Base-by-base conservation (phyloP, 64 coral and sea anemone genomes). In the Montipora cactus region DNA sequence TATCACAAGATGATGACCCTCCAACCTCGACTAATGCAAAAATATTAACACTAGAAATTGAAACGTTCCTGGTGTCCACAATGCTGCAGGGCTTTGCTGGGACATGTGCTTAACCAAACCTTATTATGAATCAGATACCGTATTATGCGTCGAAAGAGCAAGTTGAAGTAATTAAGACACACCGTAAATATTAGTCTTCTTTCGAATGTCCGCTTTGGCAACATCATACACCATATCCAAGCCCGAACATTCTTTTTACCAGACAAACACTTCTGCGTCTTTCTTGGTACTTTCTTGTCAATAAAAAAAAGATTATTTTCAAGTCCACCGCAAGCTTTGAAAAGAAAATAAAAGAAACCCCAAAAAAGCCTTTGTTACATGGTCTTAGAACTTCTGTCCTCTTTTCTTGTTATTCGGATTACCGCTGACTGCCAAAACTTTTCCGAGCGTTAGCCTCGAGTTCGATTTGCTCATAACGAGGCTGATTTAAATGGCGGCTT, bases 361-460 rank as follows among this genome's bases (percentile, higher is more conserved):
- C 87, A 61, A 74, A 52, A 73, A 66, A 46, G 53, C 67, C 49
- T 73, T 89, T 84, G 25, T 69, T 71, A n/a, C 37, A 37, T 37
- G 37, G 37, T 83, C 71, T 22, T 25, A 91, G 74, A 47, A 84
- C 73, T 52, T 47, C 28, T 92, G 50, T 90, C 83, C 48, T 79
- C 76, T 95, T 79, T 75, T 57, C 6, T 78, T 89, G 77, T 83
- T 67, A 78, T 64, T 79, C 13, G 61, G 61, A 12, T 10, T 47
- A 78, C 96, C 84, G 96, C 96, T 98, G 93, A 79, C 18, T 22
- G 11, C 8, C 4, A 51, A 86, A 37, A 37, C 37, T 37, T 37
- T 37, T 37, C 37, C 25, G 44, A 49, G 73, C 89, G 37, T 20
- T 19, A 78, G 83, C 78, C 95, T 97, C 95, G 76, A 84, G 94